Evolutionary conservation across 1,140 invertebrate genomes (phyloP), one percentile per base, ranked within the genome.

Genomic region (Papilio xuthus): DNA sequence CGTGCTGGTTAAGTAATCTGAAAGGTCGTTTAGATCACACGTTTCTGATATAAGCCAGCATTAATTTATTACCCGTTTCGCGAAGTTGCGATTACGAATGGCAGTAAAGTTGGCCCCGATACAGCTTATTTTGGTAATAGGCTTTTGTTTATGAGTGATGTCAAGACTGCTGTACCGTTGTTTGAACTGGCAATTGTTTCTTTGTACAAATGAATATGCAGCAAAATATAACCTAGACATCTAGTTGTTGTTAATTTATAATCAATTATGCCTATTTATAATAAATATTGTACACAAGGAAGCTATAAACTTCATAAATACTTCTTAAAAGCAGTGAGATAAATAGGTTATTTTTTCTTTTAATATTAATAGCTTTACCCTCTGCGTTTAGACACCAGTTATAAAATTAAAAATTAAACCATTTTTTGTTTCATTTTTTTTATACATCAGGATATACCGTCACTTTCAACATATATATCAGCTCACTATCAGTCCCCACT

Each of bases 1-100:
- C 74, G 74, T 76, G 42, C 53, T 60, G 56, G 50, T 63, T 63
- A 76, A 76, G 74, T 63, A 76, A 76, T 76, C 74, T 63, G 74
- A 60, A 76, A 76, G 74, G 32, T 72, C 80, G 77, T 78, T 81
- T 79, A 79, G 81, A 84, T 82, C 78, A 82, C 79, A 82, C 75
- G 76, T 37, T 78, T 41, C 53, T 60, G 77, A 80, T 84, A 79
- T 74, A 67, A 47, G 37, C 73, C 75, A 42, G 76, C 76, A 37
- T 81, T 81, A 83, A 83, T 83, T 82, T 85, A 83, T 85, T 81
- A 83, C 84, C 79, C 69, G 78, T 78, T 81, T 72, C 69, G 79
- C 83, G 79, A 84, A 82, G 75, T 82, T 81, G 69, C 74, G 53
- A 76, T 76, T 76, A 76, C 74, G 74, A 41, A 26, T 60, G 73